Conservation (phyloP, 1,140 invertebrate genomes). For the Cecropterus lyciades region DNA sequence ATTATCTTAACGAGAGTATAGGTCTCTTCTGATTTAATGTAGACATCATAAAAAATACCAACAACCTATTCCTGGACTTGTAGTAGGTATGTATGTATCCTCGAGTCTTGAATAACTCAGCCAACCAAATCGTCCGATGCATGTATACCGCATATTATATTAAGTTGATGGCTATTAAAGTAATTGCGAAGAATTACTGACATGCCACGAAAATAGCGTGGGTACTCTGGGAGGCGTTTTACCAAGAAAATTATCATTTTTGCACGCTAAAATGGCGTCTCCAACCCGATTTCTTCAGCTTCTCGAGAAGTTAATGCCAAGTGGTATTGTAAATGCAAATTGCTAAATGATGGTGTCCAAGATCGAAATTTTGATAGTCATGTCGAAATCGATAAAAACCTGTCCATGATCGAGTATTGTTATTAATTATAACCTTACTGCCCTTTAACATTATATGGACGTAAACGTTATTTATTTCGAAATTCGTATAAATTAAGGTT, state of each 20-base stretch:
- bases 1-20: too few relatives aligned
- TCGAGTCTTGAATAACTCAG: constrained; percentile 12
- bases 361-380: constrained; percentile 53
- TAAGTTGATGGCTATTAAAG: constrained; percentile 61
- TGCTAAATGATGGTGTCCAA: constrained; percentile 55
- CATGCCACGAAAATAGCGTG: constrained; percentile 51
- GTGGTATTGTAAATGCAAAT: constrained; percentile 63
- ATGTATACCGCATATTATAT: constrained; percentile 41
- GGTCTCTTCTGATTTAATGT: background rate
- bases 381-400: constrained; percentile 43
- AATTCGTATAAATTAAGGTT: constrained; percentile 17
- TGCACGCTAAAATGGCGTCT: constrained; percentile 53
- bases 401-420: constrained; percentile 39
- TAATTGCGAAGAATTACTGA: constrained; percentile 59
- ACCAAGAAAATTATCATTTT: constrained; percentile 60
- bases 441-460: constrained; percentile 44
- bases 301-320: constrained; percentile 55
- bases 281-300: constrained; percentile 47
- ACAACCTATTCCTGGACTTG: constrained; percentile 8
- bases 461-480: constrained; percentile 39
- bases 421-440: constrained; percentile 48
- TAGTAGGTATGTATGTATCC: background rate
- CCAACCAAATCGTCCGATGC: constrained; percentile 28
- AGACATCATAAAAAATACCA: background rate
- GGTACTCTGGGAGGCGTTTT: constrained; percentile 40